These are phyloP conservation scores for Remorina albescens DNA, from an alignment of 2,797 vertebrate genomes.

Conservation along the genomic window DNA sequence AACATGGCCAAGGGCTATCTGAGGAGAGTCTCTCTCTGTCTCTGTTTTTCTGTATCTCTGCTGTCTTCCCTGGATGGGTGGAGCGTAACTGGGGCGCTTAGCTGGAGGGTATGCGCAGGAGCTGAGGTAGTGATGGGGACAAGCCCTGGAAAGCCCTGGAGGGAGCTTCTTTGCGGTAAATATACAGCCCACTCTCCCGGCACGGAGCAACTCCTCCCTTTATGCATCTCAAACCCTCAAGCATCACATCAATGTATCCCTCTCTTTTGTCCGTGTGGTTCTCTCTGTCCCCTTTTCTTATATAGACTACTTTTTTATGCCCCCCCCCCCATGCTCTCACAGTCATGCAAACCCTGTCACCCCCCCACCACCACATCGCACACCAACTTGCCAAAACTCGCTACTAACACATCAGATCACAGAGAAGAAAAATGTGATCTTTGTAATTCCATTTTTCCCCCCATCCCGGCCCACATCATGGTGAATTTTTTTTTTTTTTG, in stretches of 20 bases:
- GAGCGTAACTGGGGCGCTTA: slow-evolving; percentile 58
- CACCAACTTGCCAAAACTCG: slow-evolving; percentile 41
- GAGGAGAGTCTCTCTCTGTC: slow-evolving; percentile 45
- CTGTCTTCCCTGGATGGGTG: slow-evolving; percentile 61
- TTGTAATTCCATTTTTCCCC: slow-evolving; percentile 71
- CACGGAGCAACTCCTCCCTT: slow-evolving; percentile 66
- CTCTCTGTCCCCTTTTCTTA: slow-evolving; percentile 46
- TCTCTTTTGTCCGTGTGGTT: slow-evolving; percentile 20
- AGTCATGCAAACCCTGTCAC: slow-evolving; percentile 63
- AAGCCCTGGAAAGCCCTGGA: slow-evolving; percentile 65
- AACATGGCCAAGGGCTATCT: slow-evolving; percentile 66
- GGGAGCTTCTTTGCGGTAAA: slow-evolving; percentile 78
- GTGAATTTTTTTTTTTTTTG: slow-evolving; percentile 45
- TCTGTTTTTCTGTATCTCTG: slow-evolving; percentile 36
- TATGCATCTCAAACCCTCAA: slow-evolving; percentile 75
- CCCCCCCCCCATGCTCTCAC: slow-evolving; percentile 39
- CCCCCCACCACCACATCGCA: slow-evolving; percentile 32
- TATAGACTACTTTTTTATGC: slow-evolving; percentile 9
- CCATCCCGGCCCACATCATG: slow-evolving; percentile 64
- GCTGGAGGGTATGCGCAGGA: slow-evolving; percentile 62
- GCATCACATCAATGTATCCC: slow-evolving; percentile 47
- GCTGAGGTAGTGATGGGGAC: slow-evolving; percentile 75
- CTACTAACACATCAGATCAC: slow-evolving; percentile 77
- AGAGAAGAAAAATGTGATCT: slow-evolving; percentile 77
- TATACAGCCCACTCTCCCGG: slow-evolving; percentile 82